Evolutionary conservation across 1,140 invertebrate species (phyloP), one percentile per base, ranked within the genome.

Genomic region (Aphaenogaster floridana): DNA sequence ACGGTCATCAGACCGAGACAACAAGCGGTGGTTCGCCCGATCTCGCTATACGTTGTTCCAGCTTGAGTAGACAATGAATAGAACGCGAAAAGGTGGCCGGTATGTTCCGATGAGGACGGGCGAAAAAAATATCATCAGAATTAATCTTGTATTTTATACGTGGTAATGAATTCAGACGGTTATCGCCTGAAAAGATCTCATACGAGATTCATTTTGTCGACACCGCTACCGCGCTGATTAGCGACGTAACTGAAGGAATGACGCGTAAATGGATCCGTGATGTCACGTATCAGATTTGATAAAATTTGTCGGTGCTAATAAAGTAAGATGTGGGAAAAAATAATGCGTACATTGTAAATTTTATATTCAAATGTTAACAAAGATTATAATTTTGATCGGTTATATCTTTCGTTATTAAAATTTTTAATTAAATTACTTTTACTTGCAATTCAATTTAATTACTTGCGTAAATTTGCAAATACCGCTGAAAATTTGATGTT

Each of bases 111-210:
- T 15, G 48, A 39, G n/a, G 52, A 86, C 4, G 57, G n/a, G 59
- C n/a, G 36, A 48, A 79, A 89, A 85, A 91, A 83, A 92, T 92
- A 93, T 93, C 92, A 86, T 71, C 48, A 77, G 77, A 93, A 93
- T 93, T 93, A 93, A 93, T 93, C 92, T 93, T 77, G 90, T 91
- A 92, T 93, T 91, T 93, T 93, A 91, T 92, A 86, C 87, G 76
- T 77, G 71, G 87, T 93, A 93, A 93, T 91, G 91, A 93, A 92
- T 89, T 68, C 50, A 80, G 88, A 89, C 89, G 48, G 21, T 11
- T 86, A 92, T 92, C 91, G 52, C 45, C 9, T 50, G 57, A 15
- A 17, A 88, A 71, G 61, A 88, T 63, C 59, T 72, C 69, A 61
- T 74, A 39, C 63, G 50, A 90, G 90, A 90, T 90, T 86, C 68